phyloP scores from a whole-genome alignment of 1,140 invertebrate genomes.

The Papilio xuthus region DNA sequence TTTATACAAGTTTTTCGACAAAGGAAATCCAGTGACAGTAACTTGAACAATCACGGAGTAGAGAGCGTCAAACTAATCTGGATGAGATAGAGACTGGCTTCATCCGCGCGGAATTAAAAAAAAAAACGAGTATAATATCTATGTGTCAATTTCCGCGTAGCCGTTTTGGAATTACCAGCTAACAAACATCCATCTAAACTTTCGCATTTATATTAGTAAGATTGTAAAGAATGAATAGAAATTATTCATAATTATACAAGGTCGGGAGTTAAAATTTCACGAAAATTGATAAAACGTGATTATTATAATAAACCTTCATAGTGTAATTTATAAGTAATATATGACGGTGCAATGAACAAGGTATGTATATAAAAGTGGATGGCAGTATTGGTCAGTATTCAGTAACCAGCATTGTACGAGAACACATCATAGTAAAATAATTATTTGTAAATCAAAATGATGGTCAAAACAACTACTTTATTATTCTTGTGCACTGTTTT shows the following conservation, averaged over 20 bases:
- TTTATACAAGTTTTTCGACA: too few relatives aligned
- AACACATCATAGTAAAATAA: not conserved
- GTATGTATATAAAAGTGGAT: slow-evolving; percentile 24
- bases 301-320: not conserved
- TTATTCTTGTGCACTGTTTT: not conserved
- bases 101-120: too few relatives aligned
- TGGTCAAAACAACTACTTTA: not conserved
- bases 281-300: slow-evolving; percentile 2
- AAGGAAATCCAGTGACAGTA: too few relatives aligned
- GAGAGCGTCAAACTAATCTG: too few relatives aligned
- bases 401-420: not conserved
- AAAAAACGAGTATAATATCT: too few relatives aligned
- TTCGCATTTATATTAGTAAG: too few relatives aligned
- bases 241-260: not conserved
- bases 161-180: too few relatives aligned
- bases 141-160: too few relatives aligned
- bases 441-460: not conserved
- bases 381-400: not conserved
- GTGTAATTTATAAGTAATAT: not conserved
- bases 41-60: too few relatives aligned
- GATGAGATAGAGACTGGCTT: too few relatives aligned
- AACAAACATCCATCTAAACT: too few relatives aligned
- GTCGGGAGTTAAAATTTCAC: not conserved
- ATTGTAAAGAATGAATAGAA: not conserved
- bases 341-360: not conserved